Evolutionary conservation across 2,113 vertebrate genomes (phyloP), one percentile per base, ranked within the genome.

Genomic region (Prinia subflava): DNA sequence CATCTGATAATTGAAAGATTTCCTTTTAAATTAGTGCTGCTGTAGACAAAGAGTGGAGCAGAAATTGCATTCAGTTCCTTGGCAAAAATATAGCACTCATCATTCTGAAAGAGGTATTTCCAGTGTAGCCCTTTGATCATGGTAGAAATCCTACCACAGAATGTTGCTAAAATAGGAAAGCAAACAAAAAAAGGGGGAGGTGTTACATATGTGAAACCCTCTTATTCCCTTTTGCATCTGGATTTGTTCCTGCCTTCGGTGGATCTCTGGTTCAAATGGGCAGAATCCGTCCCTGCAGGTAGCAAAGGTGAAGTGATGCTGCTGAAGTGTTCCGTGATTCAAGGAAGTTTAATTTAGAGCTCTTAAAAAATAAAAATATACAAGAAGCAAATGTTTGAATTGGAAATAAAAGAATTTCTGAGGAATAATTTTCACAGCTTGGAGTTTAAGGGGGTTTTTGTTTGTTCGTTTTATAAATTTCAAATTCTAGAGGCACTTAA

Each of bases 1-100:
- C 90, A 80, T 96, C 91, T 96, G 55, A 53, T 81, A 95, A 95
- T 90, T 81, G 91, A 92, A 92, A 96, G 75, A 95, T 94, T 94
- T 94, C 83, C 69, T 95, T 92, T 93, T 86, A 86, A 94, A 95
- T 93, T 83, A 87, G 86, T 93, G 75, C 75, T 88, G 67, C 89
- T 15, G 35, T 87, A 96, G 92, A 93, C 93, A 96, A 94, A 95
- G 79, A 88, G 41, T 8, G 55, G 57, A 65, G 75, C 56, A 55
- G 31, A 90, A 94, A 74, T 90, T 1, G 0, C 33, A 39, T 80
- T 94, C 52, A 7, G 39, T 87, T 92, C 75, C 55, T 81, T 86
- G 77, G 83, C 60, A 91, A 91, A 97, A 93, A 91, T 46, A 30
- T 30, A 70, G 28, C 78, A 16, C 75, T 64, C 65, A 57, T 94